These are phyloP conservation scores for Eulemur albifrons DNA, from an alignment of 2,797 vertebrate genomes.

Conservation along the genomic window DNA sequence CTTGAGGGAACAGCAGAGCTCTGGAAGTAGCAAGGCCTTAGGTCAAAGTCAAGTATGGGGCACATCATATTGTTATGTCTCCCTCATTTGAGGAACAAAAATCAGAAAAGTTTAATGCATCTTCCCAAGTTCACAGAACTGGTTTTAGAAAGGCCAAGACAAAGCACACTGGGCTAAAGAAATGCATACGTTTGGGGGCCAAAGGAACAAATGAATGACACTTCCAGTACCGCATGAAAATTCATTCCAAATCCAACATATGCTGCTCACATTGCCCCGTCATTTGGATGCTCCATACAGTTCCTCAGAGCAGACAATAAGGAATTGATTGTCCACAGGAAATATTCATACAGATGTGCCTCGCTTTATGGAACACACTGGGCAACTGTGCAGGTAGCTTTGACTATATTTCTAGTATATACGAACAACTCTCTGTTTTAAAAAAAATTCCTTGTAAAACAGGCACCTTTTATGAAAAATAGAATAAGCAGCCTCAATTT, in stretches of 20 bases:
- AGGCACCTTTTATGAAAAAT: not conserved
- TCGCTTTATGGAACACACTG: not conserved
- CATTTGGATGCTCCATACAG: not conserved
- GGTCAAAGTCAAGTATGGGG: not conserved
- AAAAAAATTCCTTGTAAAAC: not conserved
- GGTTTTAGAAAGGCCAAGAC: not conserved
- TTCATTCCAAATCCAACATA: not conserved
- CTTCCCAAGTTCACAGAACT: not conserved
- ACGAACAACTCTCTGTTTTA: not conserved
- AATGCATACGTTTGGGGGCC: not conserved
- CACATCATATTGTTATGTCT: not conserved
- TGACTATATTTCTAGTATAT: not conserved
- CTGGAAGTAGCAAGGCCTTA: not conserved
- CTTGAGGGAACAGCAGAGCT: not conserved
- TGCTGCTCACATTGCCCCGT: not conserved
- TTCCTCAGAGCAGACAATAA: not conserved
- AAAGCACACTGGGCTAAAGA: not conserved
- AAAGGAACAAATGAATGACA: not conserved
- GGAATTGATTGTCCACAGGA: not conserved
- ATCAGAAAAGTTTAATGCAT: not conserved
- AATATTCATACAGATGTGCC: not conserved
- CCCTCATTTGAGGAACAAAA: not conserved
- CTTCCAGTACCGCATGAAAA: not conserved
- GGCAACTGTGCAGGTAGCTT: not conserved
- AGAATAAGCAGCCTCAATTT: not conserved